phyloP scores from a whole-genome alignment of 53 echinoderm and acorn worm genomes.

The Holothuria leucospilota region DNA sequence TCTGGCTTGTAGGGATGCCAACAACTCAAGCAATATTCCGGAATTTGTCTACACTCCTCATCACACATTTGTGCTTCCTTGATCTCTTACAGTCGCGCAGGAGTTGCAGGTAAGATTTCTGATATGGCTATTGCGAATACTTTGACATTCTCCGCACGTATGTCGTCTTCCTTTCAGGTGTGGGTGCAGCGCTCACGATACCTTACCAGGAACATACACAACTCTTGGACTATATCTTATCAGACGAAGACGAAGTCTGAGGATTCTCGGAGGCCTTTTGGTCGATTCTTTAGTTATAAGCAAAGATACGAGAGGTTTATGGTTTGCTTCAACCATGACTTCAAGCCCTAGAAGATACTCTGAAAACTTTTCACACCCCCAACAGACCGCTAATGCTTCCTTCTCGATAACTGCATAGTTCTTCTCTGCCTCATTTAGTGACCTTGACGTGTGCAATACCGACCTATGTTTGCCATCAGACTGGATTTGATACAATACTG shows the following conservation, averaged over 20 bases:
- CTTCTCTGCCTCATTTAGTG: constrained; percentile 57
- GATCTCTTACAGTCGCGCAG: constrained; percentile 56
- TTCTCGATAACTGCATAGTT: constrained; percentile 3
- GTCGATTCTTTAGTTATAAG: constrained; percentile 16
- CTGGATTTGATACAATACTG: constrained; percentile 55
- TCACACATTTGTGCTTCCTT: constrained; percentile 53
- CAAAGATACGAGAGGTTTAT: constrained; percentile 51
- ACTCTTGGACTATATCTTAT: constrained; percentile 33
- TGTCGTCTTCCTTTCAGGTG: background rate
- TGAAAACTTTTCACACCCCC: too few species aligned
- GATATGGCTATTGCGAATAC: constrained; percentile 5
- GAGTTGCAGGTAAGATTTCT: constrained; percentile 48
- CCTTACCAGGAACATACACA: constrained; percentile 44
- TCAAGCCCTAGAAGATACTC: constrained; percentile 55
- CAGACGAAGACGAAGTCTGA: constrained; percentile 40
- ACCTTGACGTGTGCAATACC: constrained; percentile 66
- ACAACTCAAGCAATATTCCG: constrained; percentile 57
- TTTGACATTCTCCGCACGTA: background rate
- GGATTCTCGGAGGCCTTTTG: constrained; percentile 38
- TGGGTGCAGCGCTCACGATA: constrained; percentile 39
- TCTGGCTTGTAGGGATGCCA: constrained; percentile 64
- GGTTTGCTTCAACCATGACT: constrained; percentile 44
- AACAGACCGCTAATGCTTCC: constrained; percentile 20
- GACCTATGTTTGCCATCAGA: constrained; percentile 63
- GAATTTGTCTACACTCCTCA: constrained; percentile 63